Evolutionary conservation across 2,888 invertebrate species (phyloP), one percentile per base, ranked within the genome.

Genomic region (Brenthis daphne): DNA sequence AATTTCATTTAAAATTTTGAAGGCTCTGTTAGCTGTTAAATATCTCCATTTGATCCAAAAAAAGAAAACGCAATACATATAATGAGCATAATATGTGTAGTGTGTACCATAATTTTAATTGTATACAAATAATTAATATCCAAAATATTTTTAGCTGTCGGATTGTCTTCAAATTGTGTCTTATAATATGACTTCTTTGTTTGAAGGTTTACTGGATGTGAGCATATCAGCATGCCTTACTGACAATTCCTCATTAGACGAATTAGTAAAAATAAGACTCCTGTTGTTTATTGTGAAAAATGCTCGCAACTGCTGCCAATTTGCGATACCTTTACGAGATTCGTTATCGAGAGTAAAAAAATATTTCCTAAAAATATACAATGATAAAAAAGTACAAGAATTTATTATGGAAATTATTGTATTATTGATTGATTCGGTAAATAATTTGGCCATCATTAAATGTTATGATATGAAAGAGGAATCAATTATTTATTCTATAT

Each of bases 321-420:
- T 90, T 75, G 74, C 85, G 11, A 79, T 78, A 66, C 83, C 88
- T 47, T 74, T 93, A 1, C 82, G 89, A 73, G 85, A 90, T 76
- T 80, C 82, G 5, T 77, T 93, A 48, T 67, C 80, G 0, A 81
- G 79, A 65, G 70, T 92, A 53, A 85, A 84, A 61, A 82, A 79
- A 72, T 86, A 82, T 77, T 87, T 89, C 65, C 72, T 75, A 20
- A 84, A 78, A 76, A 76, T 85, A 29, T 76, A 81, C 24, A 75
- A 76, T 74, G 88, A 92, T 61, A 91, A 88, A 68, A 92, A 89
- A 82, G 79, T 85, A 16, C 88, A 90, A 77, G 92, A 92, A 78
- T 82, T 88, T 60, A 75, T 87, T 1, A 80, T 87, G 54, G 88
- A 92, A 74, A 88, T 92, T 54, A 81, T 84, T 24, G 82, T 81